Percentiles rank a stretch among this genome's conserved stretches.
These are phyloP conservation scores for Tenualosa thibaudeaui DNA, from an alignment of 2,797 vertebrate species.

Conservation along the genomic window DNA sequence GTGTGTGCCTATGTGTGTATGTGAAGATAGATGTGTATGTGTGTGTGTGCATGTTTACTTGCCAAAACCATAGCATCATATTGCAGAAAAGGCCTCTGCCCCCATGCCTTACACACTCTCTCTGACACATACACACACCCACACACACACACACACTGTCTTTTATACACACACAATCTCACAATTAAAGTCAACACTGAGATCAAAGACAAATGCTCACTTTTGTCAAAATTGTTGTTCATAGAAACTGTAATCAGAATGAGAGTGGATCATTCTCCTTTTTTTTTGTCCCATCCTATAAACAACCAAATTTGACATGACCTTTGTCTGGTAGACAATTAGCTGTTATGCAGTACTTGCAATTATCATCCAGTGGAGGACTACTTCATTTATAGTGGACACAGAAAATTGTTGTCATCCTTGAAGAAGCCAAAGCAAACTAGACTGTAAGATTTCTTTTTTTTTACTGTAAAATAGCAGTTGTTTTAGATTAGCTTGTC, in stretches of 20 bases:
- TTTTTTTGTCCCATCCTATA: not conserved
- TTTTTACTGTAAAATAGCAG: too few relatives aligned
- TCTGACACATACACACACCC: not conserved
- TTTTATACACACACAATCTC: not conserved
- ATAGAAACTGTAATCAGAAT: not conserved
- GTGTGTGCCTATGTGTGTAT: slow-evolving; percentile 33
- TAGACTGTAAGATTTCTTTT: not conserved
- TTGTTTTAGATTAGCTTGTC: not conserved
- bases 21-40: too few relatives aligned
- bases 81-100: slow-evolving; percentile 5
- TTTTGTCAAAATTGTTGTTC: not conserved
- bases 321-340: not conserved
- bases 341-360: not conserved
- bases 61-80: slow-evolving; percentile 32
- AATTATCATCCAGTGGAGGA: not conserved
- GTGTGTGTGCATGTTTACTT: slow-evolving; percentile 62
- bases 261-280: not conserved
- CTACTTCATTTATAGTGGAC: not conserved
- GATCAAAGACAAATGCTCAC: not conserved
- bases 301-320: not conserved
- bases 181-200: not conserved
- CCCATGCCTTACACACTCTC: not conserved
- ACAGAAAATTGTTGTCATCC: not conserved
- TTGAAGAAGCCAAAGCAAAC: not conserved
- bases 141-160: not conserved